These are phyloP conservation scores for Schizopygopsis malacanthus DNA, from an alignment of 2,797 vertebrate genomes.

Conservation along the genomic window DNA sequence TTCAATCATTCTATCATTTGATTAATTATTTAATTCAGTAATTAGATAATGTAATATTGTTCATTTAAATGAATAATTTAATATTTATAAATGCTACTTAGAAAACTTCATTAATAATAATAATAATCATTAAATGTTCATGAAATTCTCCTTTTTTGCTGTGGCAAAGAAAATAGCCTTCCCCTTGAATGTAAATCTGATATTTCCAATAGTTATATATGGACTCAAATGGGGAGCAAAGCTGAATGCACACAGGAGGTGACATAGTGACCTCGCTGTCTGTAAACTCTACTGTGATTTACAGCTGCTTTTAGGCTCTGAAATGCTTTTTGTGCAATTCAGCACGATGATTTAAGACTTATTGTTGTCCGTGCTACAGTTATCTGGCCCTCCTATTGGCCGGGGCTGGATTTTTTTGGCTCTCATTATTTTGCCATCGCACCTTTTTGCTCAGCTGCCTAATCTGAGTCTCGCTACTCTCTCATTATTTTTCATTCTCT, in stretches of 20 bases:
- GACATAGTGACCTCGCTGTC: conserved; percentile 16
- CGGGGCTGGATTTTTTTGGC: conserved; percentile 44
- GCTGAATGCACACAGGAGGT: conserved; percentile 24
- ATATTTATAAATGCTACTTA: background rate
- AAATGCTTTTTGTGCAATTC: conserved; percentile 50
- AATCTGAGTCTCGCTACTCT: conserved; percentile 26
- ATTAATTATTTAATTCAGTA: background rate
- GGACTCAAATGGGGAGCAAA: background rate
- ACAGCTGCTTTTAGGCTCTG: conserved; percentile 41
- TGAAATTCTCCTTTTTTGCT: background rate
- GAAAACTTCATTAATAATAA: background rate
- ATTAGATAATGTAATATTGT: too few species aligned
- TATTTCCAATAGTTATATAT: background rate
- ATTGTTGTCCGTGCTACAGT: conserved; percentile 52
- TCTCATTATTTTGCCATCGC: conserved; percentile 53
- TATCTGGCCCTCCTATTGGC: conserved; percentile 32
- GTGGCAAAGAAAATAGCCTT: background rate
- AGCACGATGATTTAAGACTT: conserved; percentile 50
- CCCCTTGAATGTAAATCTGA: background rate
- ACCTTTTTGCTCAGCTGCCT: conserved; percentile 40
- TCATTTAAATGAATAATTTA: background rate
- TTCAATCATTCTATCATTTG: background rate
- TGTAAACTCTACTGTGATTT: conserved; percentile 37
- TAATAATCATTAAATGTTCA: background rate
- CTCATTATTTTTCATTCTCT: conserved; percentile 49